phyloP scores from a whole-genome alignment of 2,888 invertebrate species.

The Eubasilissa splendida region DNA sequence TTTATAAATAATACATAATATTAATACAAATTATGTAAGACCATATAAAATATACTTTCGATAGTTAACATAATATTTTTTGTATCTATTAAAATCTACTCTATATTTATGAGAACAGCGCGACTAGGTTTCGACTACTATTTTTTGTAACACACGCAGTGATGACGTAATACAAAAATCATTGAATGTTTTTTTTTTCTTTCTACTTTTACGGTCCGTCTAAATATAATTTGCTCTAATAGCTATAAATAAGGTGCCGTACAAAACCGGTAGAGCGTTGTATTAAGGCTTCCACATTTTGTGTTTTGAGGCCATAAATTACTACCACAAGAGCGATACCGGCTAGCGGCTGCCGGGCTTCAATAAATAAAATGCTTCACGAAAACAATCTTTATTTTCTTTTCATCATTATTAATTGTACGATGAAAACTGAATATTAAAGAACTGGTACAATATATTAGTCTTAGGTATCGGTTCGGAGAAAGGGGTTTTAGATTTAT shows the following conservation, averaged over 20 bases:
- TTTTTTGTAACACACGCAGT: neutral
- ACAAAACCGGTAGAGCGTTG: conserved; percentile 29
- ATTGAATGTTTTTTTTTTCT: neutral
- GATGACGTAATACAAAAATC: conserved; percentile 1
- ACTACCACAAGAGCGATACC: conserved; percentile 14
- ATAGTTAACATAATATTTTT: too few relatives aligned
- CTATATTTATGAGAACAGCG: too few relatives aligned
- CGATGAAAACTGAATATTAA: conserved; percentile 5
- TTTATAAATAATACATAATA: too few relatives aligned
- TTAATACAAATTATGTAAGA: too few relatives aligned
- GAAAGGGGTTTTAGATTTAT: conserved; percentile 1
- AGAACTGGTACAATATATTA: neutral
- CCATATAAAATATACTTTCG: too few relatives aligned
- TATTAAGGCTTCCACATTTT: conserved; percentile 45
- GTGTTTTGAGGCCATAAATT: conserved; percentile 30
- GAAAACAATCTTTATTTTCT: conserved; percentile 10
- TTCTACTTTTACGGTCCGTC: neutral
- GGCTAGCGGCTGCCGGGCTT: conserved; percentile 30
- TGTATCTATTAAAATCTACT: too few relatives aligned
- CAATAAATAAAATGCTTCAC: conserved; percentile 26
- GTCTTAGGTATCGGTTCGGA: neutral
- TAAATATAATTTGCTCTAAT: conserved; percentile 23
- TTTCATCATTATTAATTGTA: neutral
- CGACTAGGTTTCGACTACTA: too few relatives aligned
- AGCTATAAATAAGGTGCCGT: conserved; percentile 30